Base-by-base conservation (phyloP, 1,140 invertebrate species). In the Drosophila kohkoa region DNA sequence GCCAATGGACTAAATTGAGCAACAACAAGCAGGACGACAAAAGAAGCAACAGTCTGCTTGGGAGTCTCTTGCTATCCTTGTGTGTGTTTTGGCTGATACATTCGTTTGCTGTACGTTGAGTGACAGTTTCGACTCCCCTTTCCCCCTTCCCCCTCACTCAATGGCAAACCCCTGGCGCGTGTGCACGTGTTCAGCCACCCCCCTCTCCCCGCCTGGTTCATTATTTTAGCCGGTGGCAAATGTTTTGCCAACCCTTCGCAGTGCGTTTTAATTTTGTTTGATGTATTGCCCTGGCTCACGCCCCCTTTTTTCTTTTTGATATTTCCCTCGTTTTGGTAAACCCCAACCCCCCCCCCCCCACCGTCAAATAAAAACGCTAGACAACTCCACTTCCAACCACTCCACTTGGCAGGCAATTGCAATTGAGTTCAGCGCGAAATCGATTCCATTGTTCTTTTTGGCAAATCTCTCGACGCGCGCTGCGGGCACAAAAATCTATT, bases 231-330 rank as follows among this genome's bases (percentile, higher is more conserved):
- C 66, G 13, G n/a, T 51, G 54, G 66, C 63, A 79, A 70, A 65
- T 71, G 67, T 72, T 72, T 51, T 72, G 73, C 73, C 68, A 76
- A 76, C 73, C 67, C 63, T 66, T 49, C 38, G 59, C 68, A 71
- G 46, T 78, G 82, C 67, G 83, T 83, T 88, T 88, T 87, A 88
- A 87, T 87, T 87, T 87, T 71, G 71, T 87, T 87, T 87, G 83
- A 87, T 87, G 83, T 87, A 80, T 88, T 64, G 75, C 72, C 82
- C 63, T 25, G 63, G 3, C 35, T 13, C 11, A 60, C 48, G 10
- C 51, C 58, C 41, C 15, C 3, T 25, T 25, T 3, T 25, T 25
- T 25, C 20, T 25, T 25, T 25, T 25, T 25, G 20, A 25, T 25
- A 25, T 25, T 25, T 25, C 20, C 20, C 20, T 25, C 20, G 20